These are phyloP conservation scores for Harpalus rufipes DNA, from an alignment of 2,888 invertebrate species.

Conservation along the genomic window DNA sequence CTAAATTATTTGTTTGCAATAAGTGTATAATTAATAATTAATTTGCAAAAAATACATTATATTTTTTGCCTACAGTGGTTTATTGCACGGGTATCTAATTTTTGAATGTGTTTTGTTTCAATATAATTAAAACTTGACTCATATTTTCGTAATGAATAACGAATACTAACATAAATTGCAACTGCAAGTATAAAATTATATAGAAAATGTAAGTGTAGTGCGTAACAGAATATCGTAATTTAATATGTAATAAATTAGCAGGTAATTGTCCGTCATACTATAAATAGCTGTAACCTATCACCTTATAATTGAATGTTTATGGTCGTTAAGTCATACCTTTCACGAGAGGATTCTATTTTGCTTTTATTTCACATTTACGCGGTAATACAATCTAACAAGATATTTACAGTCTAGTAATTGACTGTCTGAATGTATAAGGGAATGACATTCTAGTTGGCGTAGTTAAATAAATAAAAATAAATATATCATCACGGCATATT, in stretches of 20 bases:
- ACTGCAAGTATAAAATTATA: no score
- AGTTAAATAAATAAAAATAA: no score
- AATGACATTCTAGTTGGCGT: no score
- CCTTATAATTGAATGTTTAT: not conserved
- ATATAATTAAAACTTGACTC: no score
- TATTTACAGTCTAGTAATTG: constrained; percentile 11
- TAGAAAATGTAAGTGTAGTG: no score
- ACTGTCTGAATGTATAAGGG: not conserved
- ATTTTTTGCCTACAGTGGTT: not conserved
- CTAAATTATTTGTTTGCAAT: not conserved
- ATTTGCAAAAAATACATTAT: not conserved
- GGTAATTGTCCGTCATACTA: no score
- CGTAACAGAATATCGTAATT: no score
- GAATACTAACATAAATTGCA: no score
- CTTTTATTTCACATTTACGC: constrained; percentile 9
- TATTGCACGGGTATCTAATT: not conserved
- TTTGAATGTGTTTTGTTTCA: not conserved
- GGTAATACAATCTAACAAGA: constrained; percentile 7
- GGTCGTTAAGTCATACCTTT: not conserved
- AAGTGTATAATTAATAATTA: not conserved
- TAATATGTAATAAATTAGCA: no score
- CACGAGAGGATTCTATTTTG: constrained; percentile 6
- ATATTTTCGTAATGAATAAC: no score
- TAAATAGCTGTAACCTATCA: not conserved
- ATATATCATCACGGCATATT: no score